Percentiles rank a stretch among this genome's conserved stretches.
Evolutionary conservation across 2,888 invertebrate species (phyloP).

Genomic region (Stomorhina lunata): DNA sequence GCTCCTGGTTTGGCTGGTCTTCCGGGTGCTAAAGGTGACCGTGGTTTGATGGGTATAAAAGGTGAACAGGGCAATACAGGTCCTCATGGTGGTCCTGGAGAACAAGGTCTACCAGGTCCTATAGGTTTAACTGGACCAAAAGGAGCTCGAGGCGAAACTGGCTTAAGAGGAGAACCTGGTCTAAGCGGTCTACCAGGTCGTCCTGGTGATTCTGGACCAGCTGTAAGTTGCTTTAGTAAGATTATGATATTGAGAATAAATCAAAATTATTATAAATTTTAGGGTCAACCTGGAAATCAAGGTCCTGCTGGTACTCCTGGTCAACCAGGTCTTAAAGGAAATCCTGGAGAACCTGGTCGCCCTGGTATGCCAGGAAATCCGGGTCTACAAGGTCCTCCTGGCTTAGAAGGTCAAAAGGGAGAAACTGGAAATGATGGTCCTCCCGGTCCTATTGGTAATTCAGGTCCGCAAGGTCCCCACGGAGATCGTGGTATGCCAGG

Average conservation of each 20-base stretch:
- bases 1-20: conserved; percentile 85
- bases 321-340: conserved; percentile 85
- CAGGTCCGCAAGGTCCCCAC: conserved; percentile 83
- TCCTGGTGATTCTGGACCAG: conserved; percentile 87
- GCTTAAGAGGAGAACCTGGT: conserved; percentile 87
- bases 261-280: neutral
- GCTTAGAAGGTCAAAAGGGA: conserved; percentile 88
- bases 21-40: conserved; percentile 87
- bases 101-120: conserved; percentile 81
- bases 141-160: conserved; percentile 88
- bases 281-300: conserved; percentile 87
- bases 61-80: conserved; percentile 88
- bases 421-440: conserved; percentile 86
- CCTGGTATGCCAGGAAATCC: conserved; percentile 85
- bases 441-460: conserved; percentile 82
- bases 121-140: conserved; percentile 85
- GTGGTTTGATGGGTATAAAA: conserved; percentile 86
- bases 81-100: conserved; percentile 81
- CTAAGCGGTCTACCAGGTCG: conserved; percentile 88
- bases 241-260: no score
- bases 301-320: conserved; percentile 87
- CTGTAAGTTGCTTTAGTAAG: conserved; percentile 80
- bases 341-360: conserved; percentile 85
- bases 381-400: conserved; percentile 87
- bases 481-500: conserved; percentile 73